Percentiles rank a stretch among this genome's conserved stretches.
phyloP scores from a whole-genome alignment of 92 coral and sea anemone genomes.

The Palythoa grandiflora region DNA sequence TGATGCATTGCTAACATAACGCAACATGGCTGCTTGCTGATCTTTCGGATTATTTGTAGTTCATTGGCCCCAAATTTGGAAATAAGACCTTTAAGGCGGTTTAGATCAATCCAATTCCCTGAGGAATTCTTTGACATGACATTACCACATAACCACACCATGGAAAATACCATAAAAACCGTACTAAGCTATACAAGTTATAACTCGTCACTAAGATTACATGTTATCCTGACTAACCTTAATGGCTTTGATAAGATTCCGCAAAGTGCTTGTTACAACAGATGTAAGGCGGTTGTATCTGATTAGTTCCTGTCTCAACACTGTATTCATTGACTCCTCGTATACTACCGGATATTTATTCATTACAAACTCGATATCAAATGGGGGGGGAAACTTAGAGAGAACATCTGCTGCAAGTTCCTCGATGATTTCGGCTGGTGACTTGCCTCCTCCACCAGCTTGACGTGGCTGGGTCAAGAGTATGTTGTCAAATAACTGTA shows the following conservation, averaged over 20 bases:
- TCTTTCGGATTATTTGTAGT: too few relatives aligned
- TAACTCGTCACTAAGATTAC: too few relatives aligned
- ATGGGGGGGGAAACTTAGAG: conserved; percentile 95
- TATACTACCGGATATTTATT: conserved; percentile 94
- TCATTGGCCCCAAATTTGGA: too few relatives aligned
- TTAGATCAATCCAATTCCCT: too few relatives aligned
- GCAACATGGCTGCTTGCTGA: too few relatives aligned
- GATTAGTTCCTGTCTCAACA: conserved; percentile 94
- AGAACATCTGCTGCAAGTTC: conserved; percentile 95
- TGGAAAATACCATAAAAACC: too few relatives aligned
- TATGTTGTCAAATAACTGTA: conserved; percentile 92
- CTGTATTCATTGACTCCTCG: conserved; percentile 99
- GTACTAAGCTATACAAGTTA: too few relatives aligned
- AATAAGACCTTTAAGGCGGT: too few relatives aligned
- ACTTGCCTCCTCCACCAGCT: conserved; percentile 98
- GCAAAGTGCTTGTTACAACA: conserved; percentile 87
- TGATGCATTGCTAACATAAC: too few relatives aligned
- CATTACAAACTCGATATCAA: conserved; percentile 93
- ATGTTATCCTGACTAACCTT: conserved; percentile 67
- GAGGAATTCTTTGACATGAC: too few relatives aligned
- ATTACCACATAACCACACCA: too few relatives aligned
- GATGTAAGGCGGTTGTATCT: conserved; percentile 93
- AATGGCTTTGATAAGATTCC: conserved; percentile 93
- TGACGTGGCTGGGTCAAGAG: conserved; percentile 97
- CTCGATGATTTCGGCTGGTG: conserved; percentile 97